Base-by-base conservation (phyloP, 2,113 vertebrate species). In the Eulacestoma nigropectus region DNA sequence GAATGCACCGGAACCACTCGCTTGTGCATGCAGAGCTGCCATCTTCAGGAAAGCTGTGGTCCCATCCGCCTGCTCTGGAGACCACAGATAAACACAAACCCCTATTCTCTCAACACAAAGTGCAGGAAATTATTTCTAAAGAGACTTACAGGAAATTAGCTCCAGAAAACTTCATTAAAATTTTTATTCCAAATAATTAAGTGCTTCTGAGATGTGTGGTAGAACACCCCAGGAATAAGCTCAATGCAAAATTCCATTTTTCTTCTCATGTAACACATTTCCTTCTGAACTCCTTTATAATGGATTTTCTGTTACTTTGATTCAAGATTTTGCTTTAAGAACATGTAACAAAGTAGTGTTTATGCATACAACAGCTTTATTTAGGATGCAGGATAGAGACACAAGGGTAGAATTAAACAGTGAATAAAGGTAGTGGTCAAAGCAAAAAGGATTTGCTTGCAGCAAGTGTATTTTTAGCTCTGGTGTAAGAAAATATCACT, bases 401-500 rank as follows among this genome's bases (percentile, higher is more conserved):
- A 79, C 27, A 67, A 69, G 84, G 16, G 52, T 37, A 86, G 65
- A 89, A 90, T 44, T 75, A 70, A 52, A 78, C 19, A 62, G 39
- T 8, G 33, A 89, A 35, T 49, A 91, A 73, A 83, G 35, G 59
- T n/a, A 55, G 53, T 50, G 39, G 59, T 70, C 44, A 55, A 85
- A 89, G 41, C 57, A 91, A 83, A 57, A 96, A 74, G 21, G 5
- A 77, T 64, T 76, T 91, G 74, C 49, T 87, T 76, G 53, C 49
- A 79, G n/a, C 26, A 82, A 92, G 67, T 60, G 39, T 67, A 82
- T 60, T 94, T 91, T 91, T 67, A 91, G 52, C 47, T 44, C 37
- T 70, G 44, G 69, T 6, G 3, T 83, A 84, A 75, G 72, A 81
- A 87, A 89, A 53, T 85, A 78, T 13, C 86, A 82, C 41, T 83